phyloP scores from a whole-genome alignment of 2,888 invertebrate species.

The Acholoe squamosa region DNA sequence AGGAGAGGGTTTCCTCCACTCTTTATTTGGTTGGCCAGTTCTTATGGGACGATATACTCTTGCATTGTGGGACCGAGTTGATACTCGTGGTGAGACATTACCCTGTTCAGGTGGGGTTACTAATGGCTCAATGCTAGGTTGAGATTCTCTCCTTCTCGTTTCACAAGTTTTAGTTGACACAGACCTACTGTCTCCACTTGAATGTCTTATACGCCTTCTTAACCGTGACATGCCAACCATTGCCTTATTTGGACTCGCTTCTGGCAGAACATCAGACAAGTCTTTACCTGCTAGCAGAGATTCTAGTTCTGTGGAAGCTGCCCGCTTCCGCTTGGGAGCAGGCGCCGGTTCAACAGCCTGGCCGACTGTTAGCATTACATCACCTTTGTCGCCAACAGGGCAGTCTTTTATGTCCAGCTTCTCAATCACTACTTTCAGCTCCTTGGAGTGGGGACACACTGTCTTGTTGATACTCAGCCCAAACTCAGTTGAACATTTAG shows the following conservation, averaged over 20 bases:
- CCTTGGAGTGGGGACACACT: constrained; percentile 43
- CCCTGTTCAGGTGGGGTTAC: not conserved
- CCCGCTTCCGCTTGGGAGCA: not conserved
- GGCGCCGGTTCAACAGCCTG: not conserved
- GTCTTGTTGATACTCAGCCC: constrained; percentile 47
- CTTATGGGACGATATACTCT: not conserved
- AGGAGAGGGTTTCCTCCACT: constrained; percentile 49
- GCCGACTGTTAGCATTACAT: not conserved
- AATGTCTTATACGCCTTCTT: constrained; percentile 2
- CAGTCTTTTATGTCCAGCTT: constrained; percentile 32
- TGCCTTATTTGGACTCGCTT: not conserved
- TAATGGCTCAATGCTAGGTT: not conserved
- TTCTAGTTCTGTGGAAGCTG: not conserved
- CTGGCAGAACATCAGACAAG: not conserved
- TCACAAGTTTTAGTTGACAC: constrained; percentile 51
- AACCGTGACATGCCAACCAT: not conserved
- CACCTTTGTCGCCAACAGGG: not conserved
- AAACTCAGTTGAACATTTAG: constrained; percentile 8
- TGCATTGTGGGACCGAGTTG: not conserved
- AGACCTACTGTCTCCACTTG: not conserved
- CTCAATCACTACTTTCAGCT: constrained; percentile 39
- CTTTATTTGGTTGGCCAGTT: not conserved
- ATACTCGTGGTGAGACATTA: not conserved
- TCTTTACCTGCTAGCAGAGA: not conserved
- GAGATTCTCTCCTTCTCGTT: constrained; percentile 47